Percentiles rank a stretch among this genome's conserved stretches.
These are phyloP conservation scores for Zaprionus inermis DNA, from an alignment of 1,140 invertebrate genomes.

Conservation along the genomic window DNA sequence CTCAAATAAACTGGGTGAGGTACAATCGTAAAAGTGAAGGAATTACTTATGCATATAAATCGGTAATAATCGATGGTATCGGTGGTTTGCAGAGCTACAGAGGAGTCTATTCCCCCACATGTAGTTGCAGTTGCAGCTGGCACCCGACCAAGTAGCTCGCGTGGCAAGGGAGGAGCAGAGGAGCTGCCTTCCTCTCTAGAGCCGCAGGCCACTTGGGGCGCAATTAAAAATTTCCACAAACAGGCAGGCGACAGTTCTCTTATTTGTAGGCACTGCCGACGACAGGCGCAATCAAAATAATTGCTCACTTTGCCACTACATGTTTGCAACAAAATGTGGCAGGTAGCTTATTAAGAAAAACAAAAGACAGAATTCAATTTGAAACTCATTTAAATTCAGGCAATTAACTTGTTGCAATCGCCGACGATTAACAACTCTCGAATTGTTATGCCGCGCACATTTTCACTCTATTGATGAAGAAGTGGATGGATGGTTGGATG, in stretches of 20 bases:
- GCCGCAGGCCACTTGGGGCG: constrained; percentile 3
- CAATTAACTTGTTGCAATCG: constrained; percentile 16
- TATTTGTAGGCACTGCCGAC: not conserved
- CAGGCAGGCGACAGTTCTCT: not conserved
- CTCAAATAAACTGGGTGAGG: too few species aligned
- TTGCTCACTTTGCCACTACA: constrained; percentile 52
- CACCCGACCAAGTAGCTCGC: constrained; percentile 7
- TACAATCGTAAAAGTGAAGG: too few species aligned
- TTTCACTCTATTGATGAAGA: constrained; percentile 32
- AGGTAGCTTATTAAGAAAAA: not conserved
- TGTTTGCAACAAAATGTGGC: not conserved
- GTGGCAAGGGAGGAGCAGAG: too few species aligned
- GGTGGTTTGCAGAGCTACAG: too few species aligned
- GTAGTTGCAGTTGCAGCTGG: constrained; percentile 38
- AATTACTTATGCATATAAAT: too few species aligned
- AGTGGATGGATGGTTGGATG: not conserved
- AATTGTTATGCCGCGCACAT: constrained; percentile 38
- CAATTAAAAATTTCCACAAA: constrained; percentile 25
- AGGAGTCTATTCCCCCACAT: constrained; percentile 35
- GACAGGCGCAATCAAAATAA: constrained; percentile 52
- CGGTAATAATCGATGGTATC: too few species aligned
- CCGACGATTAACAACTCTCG: constrained; percentile 12
- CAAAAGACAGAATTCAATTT: constrained; percentile 27
- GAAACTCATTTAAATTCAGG: constrained; percentile 8
- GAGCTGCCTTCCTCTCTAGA: too few species aligned